Evolutionary conservation across 2,113 vertebrate genomes (phyloP), one percentile per base, ranked within the genome.

Genomic region (Rhea pennata): DNA sequence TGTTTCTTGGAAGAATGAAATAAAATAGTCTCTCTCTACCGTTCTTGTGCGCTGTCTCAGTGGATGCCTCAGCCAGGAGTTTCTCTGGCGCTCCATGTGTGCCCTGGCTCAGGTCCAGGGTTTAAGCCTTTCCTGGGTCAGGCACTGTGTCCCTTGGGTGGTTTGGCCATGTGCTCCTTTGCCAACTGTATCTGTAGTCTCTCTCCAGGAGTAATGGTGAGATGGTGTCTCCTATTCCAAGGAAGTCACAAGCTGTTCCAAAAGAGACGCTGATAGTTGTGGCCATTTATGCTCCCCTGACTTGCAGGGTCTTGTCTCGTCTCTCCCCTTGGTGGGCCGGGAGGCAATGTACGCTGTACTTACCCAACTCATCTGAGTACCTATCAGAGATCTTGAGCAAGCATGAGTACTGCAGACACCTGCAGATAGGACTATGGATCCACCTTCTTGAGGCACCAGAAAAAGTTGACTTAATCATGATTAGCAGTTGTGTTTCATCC

Each of bases 71-170:
- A 6, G 54, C 27, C 10, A 59, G 69, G 31, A 81, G 61, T 33
- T 78, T 46, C 39, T 65, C 31, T 56, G 48, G 58, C 0, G 0
- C 7, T 56, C n/a, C 24, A 17, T 59, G 4, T 20, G 2, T 29
- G 14, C 69, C 79, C 36, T 69, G 64, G 26, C 39, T n/a, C 42
- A 39, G n/a, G 65, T 48, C 44, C 24, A 54, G 69, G 36, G 50
- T 20, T 77, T 42, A 62, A 54, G 26, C 56, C 15, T 56, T 58
- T 53, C 51, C 53, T 66, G 53, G 7, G 12, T 76, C 0, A 2
- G 27, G 9, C 42, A 46, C 17, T 0, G 0, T 16, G 7, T 54
- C 51, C 42, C 50, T 65, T 27, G 29, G 7, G n/a, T 84, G 31
- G 58, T 59, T 61, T 84, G 42, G 53, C 79, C 1, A 0, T 8